Evolutionary conservation across 2,888 invertebrate species (phyloP).

Genomic region (Seladonia tumulorum): DNA sequence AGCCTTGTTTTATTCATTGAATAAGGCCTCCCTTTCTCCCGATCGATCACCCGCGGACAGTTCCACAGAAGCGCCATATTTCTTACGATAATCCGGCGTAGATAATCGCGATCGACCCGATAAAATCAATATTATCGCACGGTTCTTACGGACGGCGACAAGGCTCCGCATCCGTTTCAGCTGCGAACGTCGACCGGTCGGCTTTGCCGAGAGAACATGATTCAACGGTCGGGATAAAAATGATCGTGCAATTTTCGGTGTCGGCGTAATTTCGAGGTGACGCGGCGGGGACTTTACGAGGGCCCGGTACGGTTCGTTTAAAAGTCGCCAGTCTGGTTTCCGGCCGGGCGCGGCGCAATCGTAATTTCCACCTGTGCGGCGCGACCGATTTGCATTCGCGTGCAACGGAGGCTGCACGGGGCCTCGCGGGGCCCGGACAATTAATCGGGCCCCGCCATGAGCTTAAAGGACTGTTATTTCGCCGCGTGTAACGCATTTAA

Average conservation of each 20-base stretch:
- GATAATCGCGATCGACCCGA: neutral
- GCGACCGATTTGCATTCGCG: constrained; percentile 66
- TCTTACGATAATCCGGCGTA: neutral
- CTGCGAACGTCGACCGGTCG: neutral
- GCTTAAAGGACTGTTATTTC: constrained; percentile 69
- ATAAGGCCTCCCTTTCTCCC: neutral
- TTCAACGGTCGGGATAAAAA: neutral
- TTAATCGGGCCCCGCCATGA: constrained; percentile 61
- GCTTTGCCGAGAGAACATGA: neutral
- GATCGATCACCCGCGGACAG: neutral
- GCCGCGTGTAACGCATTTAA: constrained; percentile 64
- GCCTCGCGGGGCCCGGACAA: constrained; percentile 51
- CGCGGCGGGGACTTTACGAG: neutral
- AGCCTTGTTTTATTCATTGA: neutral
- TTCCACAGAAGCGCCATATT: neutral
- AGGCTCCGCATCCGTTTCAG: neutral
- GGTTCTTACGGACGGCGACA: neutral
- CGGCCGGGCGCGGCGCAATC: constrained; percentile 55
- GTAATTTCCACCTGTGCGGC: constrained; percentile 67
- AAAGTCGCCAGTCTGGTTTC: constrained; percentile 54
- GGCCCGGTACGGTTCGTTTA: constrained; percentile 43
- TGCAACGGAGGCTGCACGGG: constrained; percentile 38
- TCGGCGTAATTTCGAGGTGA: neutral
- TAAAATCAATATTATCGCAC: neutral
- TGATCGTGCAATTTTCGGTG: neutral